Evolutionary conservation across 2,888 invertebrate genomes (phyloP).

Genomic region (Tribolium freemani): DNA sequence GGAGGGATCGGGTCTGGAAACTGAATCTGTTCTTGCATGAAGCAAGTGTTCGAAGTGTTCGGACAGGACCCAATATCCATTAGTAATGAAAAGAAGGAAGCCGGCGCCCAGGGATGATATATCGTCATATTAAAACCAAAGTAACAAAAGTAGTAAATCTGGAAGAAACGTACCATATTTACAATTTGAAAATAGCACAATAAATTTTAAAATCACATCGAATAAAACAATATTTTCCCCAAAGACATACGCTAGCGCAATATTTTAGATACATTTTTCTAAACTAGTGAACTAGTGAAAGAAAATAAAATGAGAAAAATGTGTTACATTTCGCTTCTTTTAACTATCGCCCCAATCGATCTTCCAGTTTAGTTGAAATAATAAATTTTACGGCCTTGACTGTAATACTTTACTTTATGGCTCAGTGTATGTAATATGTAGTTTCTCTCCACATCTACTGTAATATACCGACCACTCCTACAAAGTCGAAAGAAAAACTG

Average conservation of each 20-base stretch:
- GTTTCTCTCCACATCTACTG: slow-evolving; percentile 2
- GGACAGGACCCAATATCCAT: slow-evolving; percentile 1
- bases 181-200: slow-evolving; percentile 37
- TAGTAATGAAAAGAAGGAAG: neutral
- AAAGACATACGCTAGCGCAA: slow-evolving; percentile 33
- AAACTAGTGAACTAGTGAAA: slow-evolving; percentile 23
- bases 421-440: slow-evolving; percentile 17
- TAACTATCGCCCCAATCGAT: slow-evolving; percentile 37
- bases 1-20: neutral
- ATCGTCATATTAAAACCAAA: slow-evolving; percentile 10
- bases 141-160: slow-evolving; percentile 42
- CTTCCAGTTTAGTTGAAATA: slow-evolving; percentile 41
- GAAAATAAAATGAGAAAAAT: slow-evolving; percentile 34
- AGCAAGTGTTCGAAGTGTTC: neutral
- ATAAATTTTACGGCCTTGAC: slow-evolving; percentile 36
- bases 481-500: neutral
- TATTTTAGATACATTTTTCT: slow-evolving; percentile 40
- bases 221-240: slow-evolving; percentile 36
- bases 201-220: slow-evolving; percentile 39
- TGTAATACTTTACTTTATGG: slow-evolving; percentile 27
- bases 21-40: neutral
- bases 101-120: neutral
- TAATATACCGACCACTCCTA: neutral
- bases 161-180: slow-evolving; percentile 40
- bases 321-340: slow-evolving; percentile 36